Evolutionary conservation across 2,113 vertebrate species (phyloP).

Genomic region (Rynchops niger): DNA sequence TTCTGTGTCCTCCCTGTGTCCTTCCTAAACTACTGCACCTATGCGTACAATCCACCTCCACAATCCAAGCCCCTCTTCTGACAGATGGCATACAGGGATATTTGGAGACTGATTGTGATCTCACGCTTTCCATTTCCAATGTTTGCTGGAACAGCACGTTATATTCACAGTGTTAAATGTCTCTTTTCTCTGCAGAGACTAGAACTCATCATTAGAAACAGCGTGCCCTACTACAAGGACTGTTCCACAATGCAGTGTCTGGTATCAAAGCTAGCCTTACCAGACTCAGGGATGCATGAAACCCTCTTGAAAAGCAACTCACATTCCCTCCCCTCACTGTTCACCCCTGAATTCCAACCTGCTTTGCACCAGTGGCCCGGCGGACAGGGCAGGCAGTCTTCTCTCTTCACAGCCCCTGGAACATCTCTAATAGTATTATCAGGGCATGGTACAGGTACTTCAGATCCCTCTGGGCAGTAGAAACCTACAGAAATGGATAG

Average conservation of each 20-base stretch:
- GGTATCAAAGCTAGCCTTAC: background rate
- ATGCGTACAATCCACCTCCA: background rate
- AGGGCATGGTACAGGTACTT: constrained; percentile 77
- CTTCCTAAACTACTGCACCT: background rate
- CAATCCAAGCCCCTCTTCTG: background rate
- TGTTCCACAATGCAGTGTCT: accelerated
- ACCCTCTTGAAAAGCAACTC: background rate
- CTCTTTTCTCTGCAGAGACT: background rate
- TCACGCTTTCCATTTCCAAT: background rate
- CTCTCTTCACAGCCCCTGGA: constrained; percentile 74
- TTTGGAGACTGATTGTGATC: background rate
- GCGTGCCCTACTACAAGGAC: background rate
- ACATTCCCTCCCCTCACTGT: background rate
- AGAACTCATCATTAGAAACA: background rate
- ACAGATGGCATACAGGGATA: background rate
- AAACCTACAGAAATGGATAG: constrained; percentile 71
- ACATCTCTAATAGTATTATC: constrained; percentile 75
- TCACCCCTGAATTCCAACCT: constrained; percentile 51
- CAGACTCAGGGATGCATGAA: too few relatives aligned
- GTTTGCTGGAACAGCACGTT: background rate
- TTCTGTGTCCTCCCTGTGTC: background rate
- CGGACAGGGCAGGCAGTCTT: constrained; percentile 86
- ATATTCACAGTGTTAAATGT: too few relatives aligned
- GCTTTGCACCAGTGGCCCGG: constrained; percentile 83
- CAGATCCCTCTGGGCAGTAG: constrained; percentile 85